Evolutionary conservation across 2,113 vertebrate species (phyloP), one percentile per base, ranked within the genome.

Genomic region (Clarias magur): DNA sequence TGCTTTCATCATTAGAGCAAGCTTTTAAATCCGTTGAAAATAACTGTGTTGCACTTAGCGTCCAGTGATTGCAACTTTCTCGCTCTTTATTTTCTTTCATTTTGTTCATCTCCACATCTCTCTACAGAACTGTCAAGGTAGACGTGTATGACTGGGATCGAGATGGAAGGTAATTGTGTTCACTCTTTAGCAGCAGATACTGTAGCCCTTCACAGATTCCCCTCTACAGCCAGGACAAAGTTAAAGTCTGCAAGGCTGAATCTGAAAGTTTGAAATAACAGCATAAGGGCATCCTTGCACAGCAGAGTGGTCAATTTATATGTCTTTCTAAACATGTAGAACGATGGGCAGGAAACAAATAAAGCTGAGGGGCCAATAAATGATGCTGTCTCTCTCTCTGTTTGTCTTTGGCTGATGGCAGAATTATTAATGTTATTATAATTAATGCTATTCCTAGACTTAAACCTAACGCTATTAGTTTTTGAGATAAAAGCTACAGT

Each of bases 91-190:
- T 5, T 67, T 54, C 72, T 15, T 48, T 54, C 10, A 23, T 82
- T 57, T 59, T 21, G 4, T 30, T 67, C 8, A 60, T 72, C 19
- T 19, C 30, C 42, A 62, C 16, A 12, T 34, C 79, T 67, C 10
- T 25, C 59, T 62, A 21, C 86, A 87, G 86, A 76, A 87, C 86
- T 6, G 97, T 99, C 94, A 99, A 99, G 93, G 95, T 99, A 87
- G 98, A 99, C 0, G 98, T 99, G 42, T 99, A 96, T 0, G 98
- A 99, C 94, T 99, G 98, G 98, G 98, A 99, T 92, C 94, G 98
- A 88, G 98, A 99, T 48, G 98, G 98, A 94, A 99, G 98, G 98
- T 99, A 95, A 68, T 23, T 73, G 38, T 21, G n/a, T 38, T 73
- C 19, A 38, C 72, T 79, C 30, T 82, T 30, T 13, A 42, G 23